Conservation (phyloP, 2,888 invertebrate species). For the Drosophila buzzatii region DNA sequence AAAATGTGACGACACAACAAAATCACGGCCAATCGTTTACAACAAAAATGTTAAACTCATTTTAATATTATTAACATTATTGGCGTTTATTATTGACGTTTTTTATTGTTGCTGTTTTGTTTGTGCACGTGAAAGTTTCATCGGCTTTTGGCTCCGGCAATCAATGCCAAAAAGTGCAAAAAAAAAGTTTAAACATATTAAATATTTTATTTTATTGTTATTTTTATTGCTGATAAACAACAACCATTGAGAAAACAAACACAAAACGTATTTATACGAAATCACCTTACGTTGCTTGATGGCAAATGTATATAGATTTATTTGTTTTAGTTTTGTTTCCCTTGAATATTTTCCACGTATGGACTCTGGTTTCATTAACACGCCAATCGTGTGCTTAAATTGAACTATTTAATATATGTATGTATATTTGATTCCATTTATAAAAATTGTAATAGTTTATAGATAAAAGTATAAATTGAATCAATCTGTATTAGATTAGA, state of each 20-base stretch:
- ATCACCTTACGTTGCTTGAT: slow-evolving; percentile 16
- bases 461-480: slow-evolving; percentile 4
- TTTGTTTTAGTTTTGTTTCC: slow-evolving; percentile 15
- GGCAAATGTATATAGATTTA: slow-evolving; percentile 3
- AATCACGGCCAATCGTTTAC: slow-evolving; percentile 34
- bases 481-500: neutral
- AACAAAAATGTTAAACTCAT: slow-evolving; percentile 41
- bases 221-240: slow-evolving; percentile 14
- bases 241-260: slow-evolving; percentile 9
- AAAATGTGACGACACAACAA: slow-evolving; percentile 52
- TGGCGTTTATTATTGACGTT: slow-evolving; percentile 22
- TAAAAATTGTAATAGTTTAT: too few species aligned
- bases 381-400: slow-evolving; percentile 1
- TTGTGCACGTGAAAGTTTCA: slow-evolving; percentile 16
- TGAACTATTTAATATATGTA: neutral
- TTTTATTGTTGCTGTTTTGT: slow-evolving; percentile 27
- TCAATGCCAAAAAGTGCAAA: slow-evolving; percentile 31
- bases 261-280: neutral
- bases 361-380: slow-evolving; percentile 39
- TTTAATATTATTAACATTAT: slow-evolving; percentile 44
- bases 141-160: slow-evolving; percentile 3
- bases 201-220: slow-evolving; percentile 9
- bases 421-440: neutral
- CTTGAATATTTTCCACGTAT: slow-evolving; percentile 31
- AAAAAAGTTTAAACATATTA: slow-evolving; percentile 24